Evolutionary conservation across 2,888 invertebrate genomes (phyloP).

Genomic region (Allygus modestus): DNA sequence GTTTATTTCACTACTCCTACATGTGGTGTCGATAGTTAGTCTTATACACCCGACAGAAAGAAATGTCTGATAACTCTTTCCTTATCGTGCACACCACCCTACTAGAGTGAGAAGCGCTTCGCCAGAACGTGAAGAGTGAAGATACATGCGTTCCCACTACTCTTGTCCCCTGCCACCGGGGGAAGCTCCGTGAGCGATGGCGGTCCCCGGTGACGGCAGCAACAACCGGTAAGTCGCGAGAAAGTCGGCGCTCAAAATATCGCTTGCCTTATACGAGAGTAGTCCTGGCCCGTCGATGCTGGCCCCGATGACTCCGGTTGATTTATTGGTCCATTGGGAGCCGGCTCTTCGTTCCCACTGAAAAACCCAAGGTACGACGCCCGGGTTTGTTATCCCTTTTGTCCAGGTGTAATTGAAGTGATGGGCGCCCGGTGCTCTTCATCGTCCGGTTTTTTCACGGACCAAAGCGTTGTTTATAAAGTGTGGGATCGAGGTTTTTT

Average conservation of each 20-base stretch:
- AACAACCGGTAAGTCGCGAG: conserved; percentile 44
- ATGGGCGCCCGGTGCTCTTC: not conserved
- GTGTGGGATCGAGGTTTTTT: conserved; percentile 7
- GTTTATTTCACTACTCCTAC: no score
- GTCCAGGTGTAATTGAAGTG: conserved; percentile 23
- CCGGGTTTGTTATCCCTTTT: not conserved
- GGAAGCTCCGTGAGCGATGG: not conserved
- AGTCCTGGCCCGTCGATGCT: conserved; percentile 22
- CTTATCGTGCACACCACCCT: no score
- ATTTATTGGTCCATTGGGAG: conserved; percentile 16
- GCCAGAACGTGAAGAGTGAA: no score
- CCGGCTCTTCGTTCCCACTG: conserved; percentile 15
- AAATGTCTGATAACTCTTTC: no score
- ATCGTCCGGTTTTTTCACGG: not conserved
- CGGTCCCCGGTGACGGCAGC: not conserved
- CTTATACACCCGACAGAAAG: no score
- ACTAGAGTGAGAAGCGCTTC: no score
- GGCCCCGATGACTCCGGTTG: conserved; percentile 22
- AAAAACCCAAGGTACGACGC: conserved; percentile 3
- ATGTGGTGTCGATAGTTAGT: no score
- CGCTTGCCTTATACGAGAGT: conserved; percentile 44
- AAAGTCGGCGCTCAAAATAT: conserved; percentile 50
- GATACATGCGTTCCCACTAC: no score
- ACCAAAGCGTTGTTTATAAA: not conserved
- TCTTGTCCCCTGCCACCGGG: not conserved